Evolutionary conservation across 2,888 invertebrate species (phyloP).

Genomic region (Netelia inedita): DNA sequence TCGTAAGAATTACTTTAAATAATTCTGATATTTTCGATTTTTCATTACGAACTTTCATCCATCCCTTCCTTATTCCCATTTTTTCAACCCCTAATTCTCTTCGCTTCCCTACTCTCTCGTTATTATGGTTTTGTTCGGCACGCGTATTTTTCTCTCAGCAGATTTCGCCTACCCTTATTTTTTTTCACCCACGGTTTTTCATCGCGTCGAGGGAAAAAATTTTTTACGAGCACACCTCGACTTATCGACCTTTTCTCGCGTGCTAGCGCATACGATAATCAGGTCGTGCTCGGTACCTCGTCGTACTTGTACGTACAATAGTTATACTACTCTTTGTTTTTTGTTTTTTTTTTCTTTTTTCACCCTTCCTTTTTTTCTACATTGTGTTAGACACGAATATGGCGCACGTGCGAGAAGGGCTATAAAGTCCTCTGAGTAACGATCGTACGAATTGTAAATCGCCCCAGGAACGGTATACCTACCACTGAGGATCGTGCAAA

Average conservation of each 20-base stretch:
- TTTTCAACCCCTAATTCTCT: not conserved
- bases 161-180: not conserved
- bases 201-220: conserved; percentile 54
- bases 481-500: not conserved
- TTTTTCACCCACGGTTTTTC: not conserved
- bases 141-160: not conserved
- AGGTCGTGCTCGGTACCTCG: conserved; percentile 66
- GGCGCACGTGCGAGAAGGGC: conserved; percentile 23
- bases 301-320: conserved; percentile 35
- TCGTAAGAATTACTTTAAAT: no score
- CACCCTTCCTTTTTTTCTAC: conserved; percentile 16
- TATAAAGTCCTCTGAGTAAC: conserved; percentile 23
- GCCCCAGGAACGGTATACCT: not conserved
- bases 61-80: not conserved
- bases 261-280: conserved; percentile 71
- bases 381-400: conserved; percentile 60
- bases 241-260: conserved; percentile 70
- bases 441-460: conserved; percentile 27
- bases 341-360: conserved; percentile 7
- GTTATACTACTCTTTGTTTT: conserved; percentile 41
- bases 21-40: no score
- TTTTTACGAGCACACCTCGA: conserved; percentile 61
- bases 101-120: not conserved
- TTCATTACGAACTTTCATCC: not conserved
- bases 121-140: not conserved